Percentiles rank a stretch among this genome's conserved stretches.
phyloP scores from a whole-genome alignment of 2,113 vertebrate species.

The Enhydra lutris region DNA sequence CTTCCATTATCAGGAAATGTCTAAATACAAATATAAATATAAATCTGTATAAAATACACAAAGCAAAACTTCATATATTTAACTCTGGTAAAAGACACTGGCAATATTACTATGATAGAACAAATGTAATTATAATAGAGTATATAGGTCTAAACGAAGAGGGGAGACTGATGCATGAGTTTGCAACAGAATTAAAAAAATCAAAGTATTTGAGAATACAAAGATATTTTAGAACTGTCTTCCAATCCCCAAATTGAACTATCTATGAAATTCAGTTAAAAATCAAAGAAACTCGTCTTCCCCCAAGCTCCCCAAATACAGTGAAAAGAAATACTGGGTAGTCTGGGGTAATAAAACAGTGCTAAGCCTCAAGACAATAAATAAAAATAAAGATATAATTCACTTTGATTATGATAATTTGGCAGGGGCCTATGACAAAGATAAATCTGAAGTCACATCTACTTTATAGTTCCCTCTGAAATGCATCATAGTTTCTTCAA shows the following conservation, averaged over 20 bases:
- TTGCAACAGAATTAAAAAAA: conserved; percentile 15
- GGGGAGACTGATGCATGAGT: not conserved
- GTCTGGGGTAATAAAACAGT: not conserved
- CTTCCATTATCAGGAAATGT: not conserved
- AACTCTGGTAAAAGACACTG: not conserved
- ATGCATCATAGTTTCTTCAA: not conserved
- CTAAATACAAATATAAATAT: not conserved
- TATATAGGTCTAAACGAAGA: not conserved
- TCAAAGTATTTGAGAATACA: not conserved
- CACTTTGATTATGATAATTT: not conserved
- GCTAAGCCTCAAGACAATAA: not conserved
- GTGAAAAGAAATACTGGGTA: not conserved
- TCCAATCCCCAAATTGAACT: not conserved
- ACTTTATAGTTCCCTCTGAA: not conserved
- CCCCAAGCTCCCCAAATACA: not conserved
- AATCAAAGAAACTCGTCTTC: not conserved
- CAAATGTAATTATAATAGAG: not conserved
- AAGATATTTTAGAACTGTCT: not conserved
- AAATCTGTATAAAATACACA: not conserved
- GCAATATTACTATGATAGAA: not conserved
- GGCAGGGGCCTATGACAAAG: not conserved
- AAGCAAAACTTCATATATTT: not conserved
- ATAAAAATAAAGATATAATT: conserved; percentile 4
- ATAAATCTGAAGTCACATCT: not conserved
- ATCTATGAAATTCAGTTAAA: not conserved